phyloP scores from a whole-genome alignment of 2,113 vertebrate genomes.

The Puffinus mauretanicus region DNA sequence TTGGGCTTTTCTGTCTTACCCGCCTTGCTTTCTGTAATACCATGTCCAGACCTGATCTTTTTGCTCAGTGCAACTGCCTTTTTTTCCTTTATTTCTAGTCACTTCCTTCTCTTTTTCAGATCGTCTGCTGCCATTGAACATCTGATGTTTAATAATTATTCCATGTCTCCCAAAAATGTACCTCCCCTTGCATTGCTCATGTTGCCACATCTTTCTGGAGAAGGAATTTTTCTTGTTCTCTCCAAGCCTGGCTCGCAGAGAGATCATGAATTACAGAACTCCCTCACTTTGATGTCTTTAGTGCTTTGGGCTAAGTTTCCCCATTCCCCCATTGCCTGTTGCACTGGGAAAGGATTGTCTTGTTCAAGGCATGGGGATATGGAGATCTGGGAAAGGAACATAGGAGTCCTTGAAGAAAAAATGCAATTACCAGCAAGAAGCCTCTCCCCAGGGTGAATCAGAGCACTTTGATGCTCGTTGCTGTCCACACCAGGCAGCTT shows the following conservation, averaged over 20 bases:
- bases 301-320: not conserved
- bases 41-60: not conserved
- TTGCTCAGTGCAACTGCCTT: not conserved
- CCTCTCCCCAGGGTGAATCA: not conserved
- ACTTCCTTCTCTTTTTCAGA: not conserved
- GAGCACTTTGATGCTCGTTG: not conserved
- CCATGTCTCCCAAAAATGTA: not conserved
- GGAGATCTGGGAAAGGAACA: not conserved
- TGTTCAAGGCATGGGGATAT: fast-evolving
- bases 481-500: not conserved
- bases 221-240: not conserved
- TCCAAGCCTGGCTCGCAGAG: fast-evolving
- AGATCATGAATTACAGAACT: not conserved
- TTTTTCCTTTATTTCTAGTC: not conserved
- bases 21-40: not conserved
- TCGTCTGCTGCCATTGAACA: not conserved
- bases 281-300: not conserved
- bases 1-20: not conserved
- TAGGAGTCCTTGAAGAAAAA: not conserved
- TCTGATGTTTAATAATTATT: not conserved
- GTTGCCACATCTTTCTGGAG: not conserved
- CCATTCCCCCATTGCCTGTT: not conserved
- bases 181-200: not conserved
- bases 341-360: not conserved
- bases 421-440: not conserved